Conservation (phyloP, 2,888 invertebrate genomes). For the Leptopterna dolabrata region DNA sequence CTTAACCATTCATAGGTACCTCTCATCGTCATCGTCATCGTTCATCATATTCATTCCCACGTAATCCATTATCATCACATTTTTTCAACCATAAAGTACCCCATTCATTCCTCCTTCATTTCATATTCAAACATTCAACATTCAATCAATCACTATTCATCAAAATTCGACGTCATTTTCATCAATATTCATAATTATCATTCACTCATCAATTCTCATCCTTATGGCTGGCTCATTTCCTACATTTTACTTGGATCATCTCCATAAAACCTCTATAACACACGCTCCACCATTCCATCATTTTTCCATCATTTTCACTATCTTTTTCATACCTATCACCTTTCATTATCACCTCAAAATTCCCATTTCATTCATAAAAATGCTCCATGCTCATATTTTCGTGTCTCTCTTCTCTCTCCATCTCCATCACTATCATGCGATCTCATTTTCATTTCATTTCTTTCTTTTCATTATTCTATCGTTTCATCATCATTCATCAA, state of each 20-base stretch:
- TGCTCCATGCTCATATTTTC: not conserved
- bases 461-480: not conserved
- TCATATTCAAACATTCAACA: not conserved
- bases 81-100: not conserved
- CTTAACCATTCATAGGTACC: not conserved
- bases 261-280: too few relatives aligned
- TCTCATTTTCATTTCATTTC: constrained; percentile 10
- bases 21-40: not conserved
- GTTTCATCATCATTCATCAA: not conserved
- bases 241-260: too few relatives aligned
- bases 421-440: not conserved
- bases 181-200: not conserved
- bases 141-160: not conserved
- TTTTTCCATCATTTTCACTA: not conserved
- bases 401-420: not conserved
- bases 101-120: not conserved
- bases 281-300: not conserved
- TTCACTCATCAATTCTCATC: not conserved
- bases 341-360: not conserved
- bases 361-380: too few relatives aligned
- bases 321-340: not conserved
- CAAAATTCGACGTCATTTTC: not conserved
- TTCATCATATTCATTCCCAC: not conserved
- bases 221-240: not conserved
- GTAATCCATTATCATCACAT: not conserved